Evolutionary conservation across 2,888 invertebrate genomes (phyloP).

Genomic region (Thecocarcelia acutangulata): DNA sequence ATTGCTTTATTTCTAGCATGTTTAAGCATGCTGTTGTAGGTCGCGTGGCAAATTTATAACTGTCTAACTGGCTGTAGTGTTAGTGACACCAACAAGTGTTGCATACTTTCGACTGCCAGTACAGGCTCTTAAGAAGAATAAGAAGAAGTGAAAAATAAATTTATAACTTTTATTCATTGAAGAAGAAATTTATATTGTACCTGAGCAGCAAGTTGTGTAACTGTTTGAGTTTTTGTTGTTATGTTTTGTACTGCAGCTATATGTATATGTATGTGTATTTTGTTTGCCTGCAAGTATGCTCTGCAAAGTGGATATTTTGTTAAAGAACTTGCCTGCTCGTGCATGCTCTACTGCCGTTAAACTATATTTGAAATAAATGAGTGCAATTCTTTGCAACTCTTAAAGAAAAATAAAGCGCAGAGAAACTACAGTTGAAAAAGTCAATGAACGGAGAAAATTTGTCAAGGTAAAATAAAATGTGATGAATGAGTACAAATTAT

Average conservation of each 20-base stretch:
- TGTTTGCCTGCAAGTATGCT: neutral
- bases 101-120: neutral
- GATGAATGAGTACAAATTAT: neutral
- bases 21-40: neutral
- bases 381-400: conserved; percentile 8
- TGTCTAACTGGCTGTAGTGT: neutral
- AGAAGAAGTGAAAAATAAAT: conserved; percentile 12
- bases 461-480: conserved; percentile 33
- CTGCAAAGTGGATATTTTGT: conserved; percentile 22
- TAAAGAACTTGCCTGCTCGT: conserved; percentile 14
- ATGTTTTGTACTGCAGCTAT: too few species aligned
- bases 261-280: neutral
- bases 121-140: too few species aligned
- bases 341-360: conserved; percentile 12
- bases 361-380: conserved; percentile 23
- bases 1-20: neutral
- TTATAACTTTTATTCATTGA: conserved; percentile 32
- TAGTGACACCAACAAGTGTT: conserved; percentile 38
- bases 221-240: neutral
- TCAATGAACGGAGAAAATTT: conserved; percentile 44
- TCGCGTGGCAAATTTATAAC: conserved; percentile 17
- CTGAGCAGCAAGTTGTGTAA: neutral
- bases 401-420: neutral
- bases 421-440: neutral
- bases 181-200: conserved; percentile 18